These are phyloP conservation scores for Apocheima hispidaria DNA, from an alignment of 2,888 invertebrate genomes.

Conservation along the genomic window DNA sequence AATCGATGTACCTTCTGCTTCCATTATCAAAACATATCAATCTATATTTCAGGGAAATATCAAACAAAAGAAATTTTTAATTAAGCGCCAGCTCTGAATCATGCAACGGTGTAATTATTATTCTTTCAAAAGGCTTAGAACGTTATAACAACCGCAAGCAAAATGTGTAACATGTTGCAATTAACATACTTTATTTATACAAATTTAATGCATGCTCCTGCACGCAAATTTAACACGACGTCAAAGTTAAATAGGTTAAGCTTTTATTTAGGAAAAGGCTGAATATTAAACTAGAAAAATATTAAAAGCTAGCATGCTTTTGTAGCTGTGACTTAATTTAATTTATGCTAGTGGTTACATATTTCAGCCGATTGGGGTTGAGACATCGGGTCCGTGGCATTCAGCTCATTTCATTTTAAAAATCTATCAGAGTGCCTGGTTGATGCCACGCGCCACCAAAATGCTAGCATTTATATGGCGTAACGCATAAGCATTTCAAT, in stretches of 20 bases:
- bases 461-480: too few species aligned
- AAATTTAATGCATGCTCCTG: constrained; percentile 7
- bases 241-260: neutral
- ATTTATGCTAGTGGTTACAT: too few species aligned
- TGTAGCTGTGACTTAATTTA: neutral
- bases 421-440: too few species aligned
- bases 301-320: constrained; percentile 3
- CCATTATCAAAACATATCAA: too few species aligned
- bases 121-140: constrained; percentile 4
- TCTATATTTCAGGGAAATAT: too few species aligned
- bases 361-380: too few species aligned
- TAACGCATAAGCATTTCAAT: too few species aligned
- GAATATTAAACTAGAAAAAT: neutral
- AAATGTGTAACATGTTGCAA: constrained; percentile 9
- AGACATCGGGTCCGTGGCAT: too few species aligned
- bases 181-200: constrained; percentile 5
- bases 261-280: constrained; percentile 7
- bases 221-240: constrained; percentile 10
- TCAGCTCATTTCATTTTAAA: too few species aligned
- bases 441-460: too few species aligned
- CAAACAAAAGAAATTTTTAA: too few species aligned
- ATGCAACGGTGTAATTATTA: constrained; percentile 9
- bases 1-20: too few species aligned
- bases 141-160: neutral
- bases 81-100: neutral